A percentile compares a stretch with the other conserved stretches of the same genome.
Evolutionary conservation across 2,113 vertebrate genomes (phyloP).

Genomic region (Neogale vison): DNA sequence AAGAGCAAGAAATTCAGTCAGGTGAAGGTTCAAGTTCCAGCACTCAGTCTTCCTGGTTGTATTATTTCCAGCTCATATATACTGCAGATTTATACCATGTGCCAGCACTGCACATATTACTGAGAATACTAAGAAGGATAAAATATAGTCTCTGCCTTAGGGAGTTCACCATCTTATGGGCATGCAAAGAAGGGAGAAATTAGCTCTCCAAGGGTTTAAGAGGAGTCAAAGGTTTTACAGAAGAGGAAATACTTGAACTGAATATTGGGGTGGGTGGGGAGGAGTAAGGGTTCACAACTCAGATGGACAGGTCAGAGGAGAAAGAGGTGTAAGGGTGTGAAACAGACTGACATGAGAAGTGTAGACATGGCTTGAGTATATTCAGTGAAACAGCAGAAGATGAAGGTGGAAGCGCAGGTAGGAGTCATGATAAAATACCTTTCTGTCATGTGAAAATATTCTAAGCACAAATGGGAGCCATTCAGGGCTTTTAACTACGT

Average conservation of each 20-base stretch:
- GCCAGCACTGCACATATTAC: neutral
- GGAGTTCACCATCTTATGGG: neutral
- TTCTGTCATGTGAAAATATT: constrained; percentile 7
- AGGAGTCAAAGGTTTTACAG: neutral
- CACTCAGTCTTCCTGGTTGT: neutral
- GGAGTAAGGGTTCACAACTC: neutral
- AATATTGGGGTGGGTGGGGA: too few species aligned
- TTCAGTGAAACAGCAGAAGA: neutral
- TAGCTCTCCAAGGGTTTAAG: neutral
- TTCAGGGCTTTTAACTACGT: neutral
- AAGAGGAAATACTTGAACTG: neutral
- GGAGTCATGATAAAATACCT: neutral
- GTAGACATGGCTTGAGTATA: neutral
- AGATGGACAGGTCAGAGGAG: neutral
- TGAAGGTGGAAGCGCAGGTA: neutral
- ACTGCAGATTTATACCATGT: neutral
- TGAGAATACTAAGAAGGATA: neutral
- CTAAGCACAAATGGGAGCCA: neutral
- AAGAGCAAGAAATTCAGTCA: neutral
- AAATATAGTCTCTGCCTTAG: neutral
- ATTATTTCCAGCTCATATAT: neutral
- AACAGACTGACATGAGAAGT: neutral
- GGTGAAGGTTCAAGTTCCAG: neutral
- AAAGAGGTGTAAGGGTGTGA: neutral
- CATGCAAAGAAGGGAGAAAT: neutral